phyloP scores from a whole-genome alignment of 2,888 invertebrate genomes.

The Lampropteryx suffumata region DNA sequence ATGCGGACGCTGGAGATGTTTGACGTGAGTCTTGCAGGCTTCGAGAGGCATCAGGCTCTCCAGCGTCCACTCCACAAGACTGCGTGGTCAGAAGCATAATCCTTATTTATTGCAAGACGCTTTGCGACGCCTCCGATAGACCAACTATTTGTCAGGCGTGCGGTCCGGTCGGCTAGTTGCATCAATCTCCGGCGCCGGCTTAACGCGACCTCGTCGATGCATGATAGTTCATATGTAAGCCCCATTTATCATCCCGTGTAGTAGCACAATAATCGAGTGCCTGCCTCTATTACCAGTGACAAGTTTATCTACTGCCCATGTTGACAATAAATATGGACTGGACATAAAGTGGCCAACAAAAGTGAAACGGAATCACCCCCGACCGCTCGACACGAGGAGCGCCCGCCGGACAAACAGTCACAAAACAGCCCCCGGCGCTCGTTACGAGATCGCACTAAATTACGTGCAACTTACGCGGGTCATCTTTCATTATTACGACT shows the following conservation, averaged over 20 bases:
- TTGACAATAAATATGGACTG: conserved; percentile 60
- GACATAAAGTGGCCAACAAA: conserved; percentile 72
- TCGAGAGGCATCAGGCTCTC: conserved; percentile 54
- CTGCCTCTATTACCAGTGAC: conserved; percentile 54
- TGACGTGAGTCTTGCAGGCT: conserved; percentile 59
- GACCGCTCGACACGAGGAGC: conserved; percentile 49
- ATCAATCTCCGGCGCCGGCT: conserved; percentile 73
- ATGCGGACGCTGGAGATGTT: conserved; percentile 54
- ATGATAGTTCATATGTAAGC: conserved; percentile 46
- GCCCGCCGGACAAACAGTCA: conserved; percentile 62
- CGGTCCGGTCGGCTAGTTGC: conserved; percentile 51
- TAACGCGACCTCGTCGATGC: conserved; percentile 52
- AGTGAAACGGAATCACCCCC: conserved; percentile 72
- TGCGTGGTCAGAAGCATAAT: conserved; percentile 75
- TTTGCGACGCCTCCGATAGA: conserved; percentile 71
- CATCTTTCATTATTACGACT: conserved; percentile 79
- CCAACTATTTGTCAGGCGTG: conserved; percentile 74
- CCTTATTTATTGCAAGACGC: conserved; percentile 83
- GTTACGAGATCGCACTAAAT: conserved; percentile 72
- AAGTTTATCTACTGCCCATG: conserved; percentile 56
- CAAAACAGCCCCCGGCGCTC: conserved; percentile 55
- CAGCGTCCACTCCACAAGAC: conserved; percentile 70
- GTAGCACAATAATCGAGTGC: conserved; percentile 47
- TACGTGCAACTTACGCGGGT: conserved; percentile 72
- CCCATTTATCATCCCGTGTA: conserved; percentile 48